Evolutionary conservation across 2,888 invertebrate species (phyloP).

Genomic region (Gibbula magus): DNA sequence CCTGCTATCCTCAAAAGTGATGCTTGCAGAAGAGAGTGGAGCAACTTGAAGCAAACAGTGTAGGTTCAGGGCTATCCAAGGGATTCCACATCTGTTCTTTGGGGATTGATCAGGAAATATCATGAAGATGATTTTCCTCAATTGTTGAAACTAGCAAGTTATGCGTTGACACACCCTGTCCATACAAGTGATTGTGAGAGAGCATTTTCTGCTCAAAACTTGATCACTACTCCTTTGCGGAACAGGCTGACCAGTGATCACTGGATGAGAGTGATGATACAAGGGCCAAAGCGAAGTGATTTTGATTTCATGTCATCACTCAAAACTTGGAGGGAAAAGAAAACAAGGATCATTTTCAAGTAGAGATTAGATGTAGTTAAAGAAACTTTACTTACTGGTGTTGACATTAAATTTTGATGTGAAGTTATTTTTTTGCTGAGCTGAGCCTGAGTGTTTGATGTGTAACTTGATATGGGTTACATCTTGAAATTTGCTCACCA

Average conservation of each 20-base stretch:
- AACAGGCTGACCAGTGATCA: conserved; percentile 29
- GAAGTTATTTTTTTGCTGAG: too few species aligned
- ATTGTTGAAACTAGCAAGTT: conserved; percentile 28
- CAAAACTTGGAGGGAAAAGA: conserved; percentile 17
- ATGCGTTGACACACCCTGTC: conserved; percentile 32
- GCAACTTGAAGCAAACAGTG: conserved; percentile 28
- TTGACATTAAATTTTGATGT: too few species aligned
- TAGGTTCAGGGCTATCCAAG: conserved; percentile 26
- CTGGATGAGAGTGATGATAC: conserved; percentile 36
- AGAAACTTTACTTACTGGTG: too few species aligned
- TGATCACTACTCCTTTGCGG: conserved; percentile 28
- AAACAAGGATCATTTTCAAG: too few species aligned
- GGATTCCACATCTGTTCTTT: conserved; percentile 22
- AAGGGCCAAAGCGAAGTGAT: conserved; percentile 24
- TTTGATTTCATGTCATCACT: conserved; percentile 32
- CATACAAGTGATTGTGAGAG: conserved; percentile 41
- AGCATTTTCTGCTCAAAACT: conserved; percentile 36
- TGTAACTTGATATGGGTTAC: too few species aligned
- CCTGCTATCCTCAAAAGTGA: conserved; percentile 18
- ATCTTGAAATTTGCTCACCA: too few species aligned
- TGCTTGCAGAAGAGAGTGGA: conserved; percentile 30
- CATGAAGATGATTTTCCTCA: conserved; percentile 36
- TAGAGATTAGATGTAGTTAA: too few species aligned
- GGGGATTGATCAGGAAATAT: conserved; percentile 29
- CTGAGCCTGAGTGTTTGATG: too few species aligned